Conservation (phyloP, 2,888 invertebrate genomes). For the Seladonia tumulorum region DNA sequence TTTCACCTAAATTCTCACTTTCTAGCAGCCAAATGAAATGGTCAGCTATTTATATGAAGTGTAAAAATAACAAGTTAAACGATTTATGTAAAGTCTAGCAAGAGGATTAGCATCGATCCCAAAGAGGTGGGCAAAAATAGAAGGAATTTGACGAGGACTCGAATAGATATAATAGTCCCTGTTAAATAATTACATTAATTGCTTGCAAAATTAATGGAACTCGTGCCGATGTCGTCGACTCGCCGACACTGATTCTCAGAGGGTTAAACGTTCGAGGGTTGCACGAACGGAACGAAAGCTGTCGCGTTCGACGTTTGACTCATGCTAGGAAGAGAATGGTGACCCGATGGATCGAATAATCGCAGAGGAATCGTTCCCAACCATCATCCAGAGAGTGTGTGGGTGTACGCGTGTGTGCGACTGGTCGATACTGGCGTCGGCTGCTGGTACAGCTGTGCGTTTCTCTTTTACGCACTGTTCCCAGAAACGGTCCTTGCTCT, state of each 20-base stretch:
- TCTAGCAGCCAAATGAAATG: neutral
- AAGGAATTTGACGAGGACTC: neutral
- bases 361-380: conserved; percentile 62
- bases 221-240: neutral
- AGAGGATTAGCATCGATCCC: neutral
- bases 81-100: neutral
- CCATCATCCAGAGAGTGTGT: conserved; percentile 55
- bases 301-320: conserved; percentile 16
- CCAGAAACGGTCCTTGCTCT: conserved; percentile 54
- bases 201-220: neutral
- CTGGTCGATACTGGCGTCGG: conserved; percentile 80
- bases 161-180: no score
- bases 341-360: conserved; percentile 66
- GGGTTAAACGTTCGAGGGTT: conserved; percentile 20
- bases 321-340: conserved; percentile 19
- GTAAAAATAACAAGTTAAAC: neutral
- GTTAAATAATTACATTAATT: neutral
- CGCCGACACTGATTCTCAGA: neutral
- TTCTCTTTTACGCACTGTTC: conserved; percentile 69
- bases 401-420: conserved; percentile 70
- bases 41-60: neutral
- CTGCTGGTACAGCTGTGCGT: conserved; percentile 72
- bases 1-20: neutral
- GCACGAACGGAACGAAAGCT: conserved; percentile 37
- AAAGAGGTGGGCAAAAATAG: neutral